Evolutionary conservation across 2,797 vertebrate genomes (phyloP).

Genomic region (Propithecus deckenii): DNA sequence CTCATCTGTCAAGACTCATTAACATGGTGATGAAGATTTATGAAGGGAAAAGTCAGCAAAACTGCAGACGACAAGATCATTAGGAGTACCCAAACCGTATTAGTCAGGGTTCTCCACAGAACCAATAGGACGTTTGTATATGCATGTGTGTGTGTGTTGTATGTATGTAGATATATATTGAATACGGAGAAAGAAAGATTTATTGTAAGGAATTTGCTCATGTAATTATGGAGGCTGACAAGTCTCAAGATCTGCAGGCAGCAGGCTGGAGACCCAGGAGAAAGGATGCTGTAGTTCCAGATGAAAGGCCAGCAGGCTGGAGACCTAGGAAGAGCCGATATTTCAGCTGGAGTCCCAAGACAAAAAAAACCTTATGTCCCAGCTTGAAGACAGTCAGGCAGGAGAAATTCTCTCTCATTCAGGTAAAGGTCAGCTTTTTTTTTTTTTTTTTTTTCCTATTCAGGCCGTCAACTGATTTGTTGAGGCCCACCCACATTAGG

Average conservation of each 20-base stretch:
- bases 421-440: neutral
- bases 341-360: neutral
- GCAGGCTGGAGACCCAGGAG: neutral
- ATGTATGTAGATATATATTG: neutral
- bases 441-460: neutral
- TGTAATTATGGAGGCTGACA: neutral
- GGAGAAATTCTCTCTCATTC: neutral
- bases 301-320: neutral
- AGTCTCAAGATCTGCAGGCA: neutral
- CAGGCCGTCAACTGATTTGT: neutral
- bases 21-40: constrained; percentile 17
- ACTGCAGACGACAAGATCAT: neutral
- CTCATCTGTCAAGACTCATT: constrained; percentile 42
- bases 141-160: neutral
- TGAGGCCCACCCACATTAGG: neutral
- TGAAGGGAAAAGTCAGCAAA: constrained; percentile 20
- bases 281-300: neutral
- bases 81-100: neutral
- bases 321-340: neutral
- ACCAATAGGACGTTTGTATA: neutral
- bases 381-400: too few relatives aligned
- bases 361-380: neutral
- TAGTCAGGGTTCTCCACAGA: neutral
- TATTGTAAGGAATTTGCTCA: neutral
- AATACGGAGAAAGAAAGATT: neutral